A percentile compares a stretch with the other conserved stretches of the same genome.
These are phyloP conservation scores for Palythoa grandis DNA, from an alignment of 92 coral and sea anemone genomes.

Conservation along the genomic window DNA sequence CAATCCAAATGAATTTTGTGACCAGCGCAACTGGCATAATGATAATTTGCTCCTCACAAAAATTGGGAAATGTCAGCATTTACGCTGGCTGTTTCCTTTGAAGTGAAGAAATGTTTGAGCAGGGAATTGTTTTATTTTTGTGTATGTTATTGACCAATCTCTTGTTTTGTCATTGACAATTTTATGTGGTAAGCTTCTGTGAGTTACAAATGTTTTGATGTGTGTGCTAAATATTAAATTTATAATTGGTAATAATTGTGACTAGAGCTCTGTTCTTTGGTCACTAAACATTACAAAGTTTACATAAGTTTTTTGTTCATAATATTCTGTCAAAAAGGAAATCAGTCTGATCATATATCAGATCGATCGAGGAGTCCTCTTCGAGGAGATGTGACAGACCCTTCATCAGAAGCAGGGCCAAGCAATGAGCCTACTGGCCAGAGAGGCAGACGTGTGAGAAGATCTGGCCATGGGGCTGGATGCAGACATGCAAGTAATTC, in stretches of 20 bases:
- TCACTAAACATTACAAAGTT: too few relatives aligned
- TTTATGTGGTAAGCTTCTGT: background rate
- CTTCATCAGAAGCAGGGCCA: background rate
- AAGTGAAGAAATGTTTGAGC: too few relatives aligned
- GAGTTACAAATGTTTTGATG: background rate
- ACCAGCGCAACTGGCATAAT: too few relatives aligned
- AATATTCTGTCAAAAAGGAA: too few relatives aligned
- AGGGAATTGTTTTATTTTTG: background rate
- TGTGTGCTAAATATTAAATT: background rate
- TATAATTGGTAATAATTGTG: background rate
- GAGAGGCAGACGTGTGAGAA: slow-evolving; percentile 11
- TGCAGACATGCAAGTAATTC: background rate
- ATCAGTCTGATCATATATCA: too few relatives aligned
- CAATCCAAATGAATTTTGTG: background rate
- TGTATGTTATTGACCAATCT: background rate
- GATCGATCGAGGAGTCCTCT: too few relatives aligned
- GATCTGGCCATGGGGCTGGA: slow-evolving; percentile 9
- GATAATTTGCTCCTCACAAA: too few relatives aligned
- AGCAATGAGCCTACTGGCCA: background rate
- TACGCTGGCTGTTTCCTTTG: too few relatives aligned
- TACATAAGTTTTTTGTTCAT: too few relatives aligned
- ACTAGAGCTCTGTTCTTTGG: too few relatives aligned
- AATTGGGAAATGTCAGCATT: too few relatives aligned
- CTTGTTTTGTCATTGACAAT: background rate
- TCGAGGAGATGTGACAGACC: background rate